Evolutionary conservation across 2,888 invertebrate species (phyloP), one percentile per base, ranked within the genome.

Genomic region (Pasiphila rectangulata): DNA sequence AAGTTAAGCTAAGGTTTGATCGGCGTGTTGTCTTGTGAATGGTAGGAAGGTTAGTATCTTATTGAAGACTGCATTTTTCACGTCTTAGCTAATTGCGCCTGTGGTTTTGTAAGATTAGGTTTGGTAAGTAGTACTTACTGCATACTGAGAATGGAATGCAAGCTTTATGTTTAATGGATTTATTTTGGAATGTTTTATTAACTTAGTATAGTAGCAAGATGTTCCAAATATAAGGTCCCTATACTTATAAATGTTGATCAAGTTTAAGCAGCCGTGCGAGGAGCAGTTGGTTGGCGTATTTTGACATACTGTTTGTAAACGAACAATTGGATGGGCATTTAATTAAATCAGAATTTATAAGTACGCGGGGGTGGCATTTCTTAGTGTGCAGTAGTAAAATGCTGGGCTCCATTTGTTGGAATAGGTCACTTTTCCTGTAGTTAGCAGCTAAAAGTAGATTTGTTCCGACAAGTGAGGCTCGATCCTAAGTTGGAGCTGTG

Each of bases 51-150:
- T 67, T 57, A 72, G 82, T 83, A 83, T 83, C 79, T 79, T 81
- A 82, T 68, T 75, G 84, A 86, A 87, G 87, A 87, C 86, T 86
- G 86, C 83, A 83, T 76, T 80, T 79, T 83, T 84, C 80, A 81
- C 72, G 72, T 74, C 64, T 72, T 80, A 82, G 76, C 75, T 80
- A 75, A 75, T 74, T 71, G 75, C 74, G 81, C 74, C 75, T 74
- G 76, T 77, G 77, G 64, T 67, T 75, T 54, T 51, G 70, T 72
- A 69, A 67, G 69, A 63, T 71, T 73, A 77, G 74, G 60, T 59
- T 67, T 51, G 67, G 65, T 73, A 69, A 67, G 69, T 64, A 52
- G 47, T 54, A 57, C 54, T 46, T 50, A 61, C 67, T 75, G 72
- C 70, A 70, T 64, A 61, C 59, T 70, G 71, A 54, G 66, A 50